Conservation (phyloP, 2,797 vertebrate species). For the Pipistrellus pygmaeus region DNA sequence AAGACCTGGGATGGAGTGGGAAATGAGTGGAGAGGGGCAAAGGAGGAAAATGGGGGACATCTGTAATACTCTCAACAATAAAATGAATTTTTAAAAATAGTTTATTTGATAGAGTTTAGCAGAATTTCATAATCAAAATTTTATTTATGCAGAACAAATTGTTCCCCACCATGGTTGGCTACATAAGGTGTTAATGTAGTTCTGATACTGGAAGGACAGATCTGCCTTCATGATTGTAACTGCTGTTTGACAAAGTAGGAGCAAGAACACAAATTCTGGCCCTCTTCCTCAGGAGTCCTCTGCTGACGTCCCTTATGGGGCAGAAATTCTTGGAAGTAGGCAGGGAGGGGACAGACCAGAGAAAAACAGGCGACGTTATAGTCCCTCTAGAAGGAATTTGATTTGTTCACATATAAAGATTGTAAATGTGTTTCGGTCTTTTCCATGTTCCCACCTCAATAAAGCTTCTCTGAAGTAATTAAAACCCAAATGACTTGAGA, state of each 20-base stretch:
- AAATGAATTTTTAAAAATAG: not conserved
- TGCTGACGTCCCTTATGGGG: not conserved
- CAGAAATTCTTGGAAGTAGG: not conserved
- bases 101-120: not conserved
- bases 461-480: not conserved
- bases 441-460: not conserved
- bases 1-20: no score
- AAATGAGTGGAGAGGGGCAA: no score
- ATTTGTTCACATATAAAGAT: not conserved
- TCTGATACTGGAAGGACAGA: constrained; percentile 17
- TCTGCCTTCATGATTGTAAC: constrained; percentile 5
- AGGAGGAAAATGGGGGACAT: no score
- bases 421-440: not conserved
- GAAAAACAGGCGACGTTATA: not conserved
- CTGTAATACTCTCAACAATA: no score
- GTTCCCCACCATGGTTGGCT: not conserved
- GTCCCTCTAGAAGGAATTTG: not conserved
- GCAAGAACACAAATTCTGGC: constrained; percentile 26
- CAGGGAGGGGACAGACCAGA: not conserved
- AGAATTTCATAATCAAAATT: constrained; percentile 22
- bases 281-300: constrained; percentile 21
- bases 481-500: not conserved
- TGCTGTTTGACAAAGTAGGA: constrained; percentile 25
- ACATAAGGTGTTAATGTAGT: constrained; percentile 21
- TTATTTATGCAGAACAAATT: constrained; percentile 22